Conservation (phyloP, 2,888 invertebrate species). For the Mesorhabditis spiculigera region DNA sequence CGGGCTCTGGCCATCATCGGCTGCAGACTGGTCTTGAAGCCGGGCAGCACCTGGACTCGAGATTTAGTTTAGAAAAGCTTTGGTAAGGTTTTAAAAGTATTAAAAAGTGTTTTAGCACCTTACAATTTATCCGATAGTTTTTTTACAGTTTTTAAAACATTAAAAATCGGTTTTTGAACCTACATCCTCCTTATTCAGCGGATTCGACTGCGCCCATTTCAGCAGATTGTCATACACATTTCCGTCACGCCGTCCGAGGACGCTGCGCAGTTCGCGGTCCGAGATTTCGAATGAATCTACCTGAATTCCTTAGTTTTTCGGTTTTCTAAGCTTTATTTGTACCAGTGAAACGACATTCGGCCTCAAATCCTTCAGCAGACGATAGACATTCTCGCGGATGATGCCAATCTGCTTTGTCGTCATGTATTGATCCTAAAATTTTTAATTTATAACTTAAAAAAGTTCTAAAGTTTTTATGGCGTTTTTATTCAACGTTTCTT, state of each 20-base stretch:
- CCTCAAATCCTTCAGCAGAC: slow-evolving; percentile 68
- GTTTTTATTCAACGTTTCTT: background rate
- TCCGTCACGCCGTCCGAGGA: slow-evolving; percentile 11
- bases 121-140: no score
- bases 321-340: background rate
- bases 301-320: slow-evolving; percentile 62
- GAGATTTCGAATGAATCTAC: slow-evolving; percentile 77
- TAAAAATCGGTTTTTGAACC: no score
- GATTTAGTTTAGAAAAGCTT: no score
- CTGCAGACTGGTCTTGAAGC: background rate
- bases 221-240: background rate
- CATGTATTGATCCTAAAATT: slow-evolving; percentile 38
- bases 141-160: no score
- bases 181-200: background rate
- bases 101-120: no score
- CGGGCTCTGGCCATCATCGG: slow-evolving; percentile 3
- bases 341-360: slow-evolving; percentile 85
- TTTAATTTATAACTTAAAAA: background rate
- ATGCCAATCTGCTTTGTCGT: slow-evolving; percentile 33
- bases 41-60: background rate
- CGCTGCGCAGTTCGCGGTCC: slow-evolving; percentile 60
- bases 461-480: background rate
- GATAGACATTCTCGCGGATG: slow-evolving; percentile 38
- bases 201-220: background rate
- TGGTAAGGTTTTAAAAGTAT: no score